Evolutionary conservation across 2,888 invertebrate genomes (phyloP).

Genomic region (Neoaliturus tenellus): DNA sequence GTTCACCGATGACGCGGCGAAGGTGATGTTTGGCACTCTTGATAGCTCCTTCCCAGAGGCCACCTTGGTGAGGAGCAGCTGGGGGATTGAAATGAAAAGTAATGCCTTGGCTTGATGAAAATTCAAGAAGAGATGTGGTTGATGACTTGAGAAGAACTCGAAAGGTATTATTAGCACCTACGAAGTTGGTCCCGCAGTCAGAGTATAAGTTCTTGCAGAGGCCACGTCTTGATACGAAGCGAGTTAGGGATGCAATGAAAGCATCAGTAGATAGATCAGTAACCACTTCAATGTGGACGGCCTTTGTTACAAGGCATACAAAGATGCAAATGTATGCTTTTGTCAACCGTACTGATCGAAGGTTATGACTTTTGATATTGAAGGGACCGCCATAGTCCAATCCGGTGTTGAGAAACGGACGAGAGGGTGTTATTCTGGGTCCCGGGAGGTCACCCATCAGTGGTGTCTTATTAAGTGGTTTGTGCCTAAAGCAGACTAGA

Average conservation of each 20-base stretch:
- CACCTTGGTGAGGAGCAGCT: slow-evolving; percentile 51
- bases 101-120: background rate
- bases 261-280: slow-evolving; percentile 67
- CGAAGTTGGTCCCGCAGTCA: slow-evolving; percentile 69
- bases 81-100: slow-evolving; percentile 44
- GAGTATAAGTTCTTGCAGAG: slow-evolving; percentile 65
- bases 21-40: slow-evolving; percentile 66
- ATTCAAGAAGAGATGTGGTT: slow-evolving; percentile 56
- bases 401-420: slow-evolving; percentile 41
- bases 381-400: slow-evolving; percentile 46
- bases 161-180: slow-evolving; percentile 67
- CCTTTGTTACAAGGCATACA: slow-evolving; percentile 67
- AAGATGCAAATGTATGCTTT: slow-evolving; percentile 66
- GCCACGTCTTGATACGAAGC: slow-evolving; percentile 68
- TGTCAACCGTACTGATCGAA: slow-evolving; percentile 23
- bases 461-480: slow-evolving; percentile 22
- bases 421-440: slow-evolving; percentile 6
- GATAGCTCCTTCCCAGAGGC: slow-evolving; percentile 52
- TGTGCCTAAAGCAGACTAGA: slow-evolving; percentile 58
- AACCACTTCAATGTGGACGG: slow-evolving; percentile 69
- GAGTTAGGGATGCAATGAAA: slow-evolving; percentile 67
- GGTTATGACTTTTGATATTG: slow-evolving; percentile 37
- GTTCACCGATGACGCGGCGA: slow-evolving; percentile 62
- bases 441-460: slow-evolving; percentile 50
- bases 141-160: slow-evolving; percentile 58